phyloP scores from a whole-genome alignment of 2,113 vertebrate species.

The Malurus melanocephalus region DNA sequence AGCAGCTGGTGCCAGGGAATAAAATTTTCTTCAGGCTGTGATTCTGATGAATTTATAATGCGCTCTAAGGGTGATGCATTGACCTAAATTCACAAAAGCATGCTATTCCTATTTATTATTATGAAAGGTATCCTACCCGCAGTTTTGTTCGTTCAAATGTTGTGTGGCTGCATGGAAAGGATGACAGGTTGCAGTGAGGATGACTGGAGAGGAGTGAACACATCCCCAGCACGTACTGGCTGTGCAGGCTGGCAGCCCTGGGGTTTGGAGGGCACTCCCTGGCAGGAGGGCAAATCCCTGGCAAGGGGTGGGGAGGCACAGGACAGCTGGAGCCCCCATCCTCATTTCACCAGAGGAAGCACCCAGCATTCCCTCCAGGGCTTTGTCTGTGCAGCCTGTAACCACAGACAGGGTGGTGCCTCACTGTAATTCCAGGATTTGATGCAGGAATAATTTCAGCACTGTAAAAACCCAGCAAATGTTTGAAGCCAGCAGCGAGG shows the following conservation, averaged over 20 bases:
- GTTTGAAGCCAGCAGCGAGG: not conserved
- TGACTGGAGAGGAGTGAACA: not conserved
- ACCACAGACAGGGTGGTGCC: constrained; percentile 26
- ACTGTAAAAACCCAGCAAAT: not conserved
- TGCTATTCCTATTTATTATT: constrained; percentile 60
- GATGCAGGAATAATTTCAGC: constrained; percentile 27
- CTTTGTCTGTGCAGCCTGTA: not conserved
- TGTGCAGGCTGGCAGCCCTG: not conserved
- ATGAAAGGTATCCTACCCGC: constrained; percentile 47
- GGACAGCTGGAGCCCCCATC: not conserved
- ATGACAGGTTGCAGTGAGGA: not conserved
- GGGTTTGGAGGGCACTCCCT: not conserved
- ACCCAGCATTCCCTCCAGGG: not conserved
- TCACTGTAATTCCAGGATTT: not conserved
- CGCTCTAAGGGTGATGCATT: constrained; percentile 59
- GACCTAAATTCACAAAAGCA: constrained; percentile 70
- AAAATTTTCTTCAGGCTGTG: constrained; percentile 63
- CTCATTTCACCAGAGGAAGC: not conserved
- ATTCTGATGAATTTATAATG: constrained; percentile 73
- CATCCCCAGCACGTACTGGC: not conserved
- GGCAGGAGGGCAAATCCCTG: not conserved
- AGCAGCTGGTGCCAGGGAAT: constrained; percentile 59
- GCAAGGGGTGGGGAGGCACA: not conserved
- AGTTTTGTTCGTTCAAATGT: constrained; percentile 33
- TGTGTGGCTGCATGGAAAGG: not conserved